Evolutionary conservation across 2,797 vertebrate species (phyloP).

Genomic region (Enteromius anoplus): DNA sequence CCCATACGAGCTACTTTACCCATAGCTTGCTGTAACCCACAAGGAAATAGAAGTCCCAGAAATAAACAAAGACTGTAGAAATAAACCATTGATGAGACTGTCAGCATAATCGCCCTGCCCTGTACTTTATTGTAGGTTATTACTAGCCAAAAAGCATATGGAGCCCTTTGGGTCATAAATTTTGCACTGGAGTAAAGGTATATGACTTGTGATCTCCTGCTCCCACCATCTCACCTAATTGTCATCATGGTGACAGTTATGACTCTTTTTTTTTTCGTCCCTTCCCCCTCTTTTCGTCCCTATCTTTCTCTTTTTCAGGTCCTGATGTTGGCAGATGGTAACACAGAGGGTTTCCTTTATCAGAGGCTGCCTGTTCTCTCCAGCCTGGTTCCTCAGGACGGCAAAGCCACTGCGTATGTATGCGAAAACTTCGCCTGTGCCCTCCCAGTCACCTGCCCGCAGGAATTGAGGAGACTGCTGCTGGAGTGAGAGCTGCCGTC

Average conservation of each 20-base stretch:
- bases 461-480: constrained; percentile 83
- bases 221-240: constrained; percentile 29
- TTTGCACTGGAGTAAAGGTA: constrained; percentile 34
- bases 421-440: constrained; percentile 89
- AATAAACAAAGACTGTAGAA: constrained; percentile 38
- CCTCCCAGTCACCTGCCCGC: constrained; percentile 84
- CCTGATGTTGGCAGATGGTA: constrained; percentile 83
- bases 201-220: constrained; percentile 14
- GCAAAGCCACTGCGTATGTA: constrained; percentile 83
- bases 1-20: neutral
- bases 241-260: constrained; percentile 34
- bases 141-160: constrained; percentile 25
- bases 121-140: constrained; percentile 35
- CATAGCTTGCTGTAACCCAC: neutral
- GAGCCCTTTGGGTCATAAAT: constrained; percentile 17
- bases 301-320: constrained; percentile 73
- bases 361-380: constrained; percentile 82
- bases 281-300: neutral
- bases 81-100: constrained; percentile 37
- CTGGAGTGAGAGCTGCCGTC: constrained; percentile 65
- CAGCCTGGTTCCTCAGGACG: constrained; percentile 77
- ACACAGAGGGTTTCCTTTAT: constrained; percentile 78
- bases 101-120: constrained; percentile 22
- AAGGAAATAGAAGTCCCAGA: neutral
- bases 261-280: neutral